Percentiles rank a stretch among this genome's conserved stretches.
These are phyloP conservation scores for Anagyrus pseudococci DNA, from an alignment of 2,888 invertebrate genomes.

Conservation along the genomic window DNA sequence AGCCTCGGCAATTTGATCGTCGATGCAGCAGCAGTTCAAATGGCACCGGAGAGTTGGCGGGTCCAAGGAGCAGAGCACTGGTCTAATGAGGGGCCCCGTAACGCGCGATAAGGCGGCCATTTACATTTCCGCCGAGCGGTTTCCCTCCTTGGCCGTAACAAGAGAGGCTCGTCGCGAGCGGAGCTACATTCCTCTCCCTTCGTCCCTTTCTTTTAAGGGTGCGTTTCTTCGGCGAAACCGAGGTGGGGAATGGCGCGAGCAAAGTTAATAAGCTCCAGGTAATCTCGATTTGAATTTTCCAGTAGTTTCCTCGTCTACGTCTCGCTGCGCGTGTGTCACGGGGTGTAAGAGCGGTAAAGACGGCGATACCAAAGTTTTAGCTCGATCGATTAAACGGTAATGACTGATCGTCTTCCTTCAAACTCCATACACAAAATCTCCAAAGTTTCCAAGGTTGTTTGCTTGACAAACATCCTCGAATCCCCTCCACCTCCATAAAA, in stretches of 20 bases:
- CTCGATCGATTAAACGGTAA: no score
- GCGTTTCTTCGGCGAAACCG: no score
- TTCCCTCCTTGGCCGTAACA: slow-evolving; percentile 50
- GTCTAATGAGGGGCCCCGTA: slow-evolving; percentile 37
- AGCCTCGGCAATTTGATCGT: slow-evolving; percentile 44
- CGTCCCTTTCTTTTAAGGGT: no score
- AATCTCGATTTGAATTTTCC: slow-evolving; percentile 37
- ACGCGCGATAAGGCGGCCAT: slow-evolving; percentile 53
- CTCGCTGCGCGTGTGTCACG: background rate
- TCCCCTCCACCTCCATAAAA: no score
- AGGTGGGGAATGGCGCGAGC: slow-evolving; percentile 31
- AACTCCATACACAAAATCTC: no score
- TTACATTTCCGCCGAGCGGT: slow-evolving; percentile 53
- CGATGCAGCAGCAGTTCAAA: slow-evolving; percentile 37
- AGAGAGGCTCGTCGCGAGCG: slow-evolving; percentile 41
- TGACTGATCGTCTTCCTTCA: no score
- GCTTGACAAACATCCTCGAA: no score
- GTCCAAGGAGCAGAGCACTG: slow-evolving; percentile 36
- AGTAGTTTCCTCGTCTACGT: slow-evolving; percentile 15
- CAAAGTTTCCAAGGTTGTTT: no score
- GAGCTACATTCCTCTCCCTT: no score
- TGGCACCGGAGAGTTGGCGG: slow-evolving; percentile 39
- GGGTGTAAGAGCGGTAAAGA: no score
- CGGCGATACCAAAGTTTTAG: no score
- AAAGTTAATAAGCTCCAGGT: slow-evolving; percentile 36